Percentiles rank a stretch among this genome's conserved stretches.
Evolutionary conservation across 1,140 invertebrate species (phyloP).

Genomic region (Drosophila funebris): DNA sequence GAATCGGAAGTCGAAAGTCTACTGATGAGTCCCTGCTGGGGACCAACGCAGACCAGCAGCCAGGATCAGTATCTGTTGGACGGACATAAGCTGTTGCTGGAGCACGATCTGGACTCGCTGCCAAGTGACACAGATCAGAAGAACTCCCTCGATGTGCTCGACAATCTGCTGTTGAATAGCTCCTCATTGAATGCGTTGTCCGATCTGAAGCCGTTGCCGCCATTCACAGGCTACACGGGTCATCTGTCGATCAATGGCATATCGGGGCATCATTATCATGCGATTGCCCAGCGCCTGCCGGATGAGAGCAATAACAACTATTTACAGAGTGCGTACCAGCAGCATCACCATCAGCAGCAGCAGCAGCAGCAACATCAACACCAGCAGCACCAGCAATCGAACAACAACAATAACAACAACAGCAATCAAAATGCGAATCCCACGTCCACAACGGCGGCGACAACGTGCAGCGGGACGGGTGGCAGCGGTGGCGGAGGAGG

Average conservation of each 20-base stretch:
- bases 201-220: slow-evolving; percentile 93
- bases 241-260: slow-evolving; percentile 93
- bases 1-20: slow-evolving; percentile 84
- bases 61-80: slow-evolving; percentile 83
- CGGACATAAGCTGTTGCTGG: slow-evolving; percentile 82
- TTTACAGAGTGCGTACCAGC: slow-evolving; percentile 85
- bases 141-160: slow-evolving; percentile 86
- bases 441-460: slow-evolving; percentile 67
- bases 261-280: slow-evolving; percentile 93
- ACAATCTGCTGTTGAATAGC: slow-evolving; percentile 87
- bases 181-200: slow-evolving; percentile 87
- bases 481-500: slow-evolving; percentile 19
- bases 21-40: slow-evolving; percentile 84
- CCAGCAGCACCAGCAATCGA: slow-evolving; percentile 32
- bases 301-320: slow-evolving; percentile 89
- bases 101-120: slow-evolving; percentile 82
- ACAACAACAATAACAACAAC: slow-evolving; percentile 29
- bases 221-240: slow-evolving; percentile 93
- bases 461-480: slow-evolving; percentile 38
- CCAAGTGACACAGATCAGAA: slow-evolving; percentile 84
- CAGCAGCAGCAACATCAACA: slow-evolving; percentile 42
- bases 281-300: slow-evolving; percentile 89
- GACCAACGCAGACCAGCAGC: slow-evolving; percentile 77
- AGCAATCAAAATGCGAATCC: too few species aligned
- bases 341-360: slow-evolving; percentile 28